Conservation (phyloP, 2,113 vertebrate genomes). For the Syrrhaptes paradoxus region DNA sequence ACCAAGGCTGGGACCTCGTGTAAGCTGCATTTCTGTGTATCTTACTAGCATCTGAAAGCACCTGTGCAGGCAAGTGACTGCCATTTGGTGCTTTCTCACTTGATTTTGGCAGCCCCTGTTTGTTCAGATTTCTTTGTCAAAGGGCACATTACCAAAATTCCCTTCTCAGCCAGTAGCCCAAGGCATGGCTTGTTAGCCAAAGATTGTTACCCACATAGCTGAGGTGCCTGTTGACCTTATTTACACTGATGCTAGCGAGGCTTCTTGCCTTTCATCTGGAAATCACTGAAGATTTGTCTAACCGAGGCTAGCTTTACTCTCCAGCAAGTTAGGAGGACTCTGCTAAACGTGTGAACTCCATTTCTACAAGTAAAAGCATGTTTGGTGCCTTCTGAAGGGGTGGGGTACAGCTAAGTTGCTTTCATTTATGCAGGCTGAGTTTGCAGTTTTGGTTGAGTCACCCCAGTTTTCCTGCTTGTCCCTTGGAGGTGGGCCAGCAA, state of each 20-base stretch:
- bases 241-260: neutral
- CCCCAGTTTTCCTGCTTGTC: neutral
- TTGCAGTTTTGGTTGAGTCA: neutral
- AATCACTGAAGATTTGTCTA: neutral
- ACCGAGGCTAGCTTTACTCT: neutral
- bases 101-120: neutral
- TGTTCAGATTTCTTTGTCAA: neutral
- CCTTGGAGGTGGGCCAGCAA: neutral
- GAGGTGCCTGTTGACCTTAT: neutral
- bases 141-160: neutral
- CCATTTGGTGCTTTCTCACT: neutral
- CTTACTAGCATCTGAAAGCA: neutral
- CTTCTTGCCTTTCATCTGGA: neutral
- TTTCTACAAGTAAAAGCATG: slow-evolving; percentile 2
- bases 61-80: neutral
- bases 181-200: neutral
- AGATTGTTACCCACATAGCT: neutral
- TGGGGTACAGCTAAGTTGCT: neutral
- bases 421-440: neutral
- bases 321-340: neutral
- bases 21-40: neutral
- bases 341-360: neutral
- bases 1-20: neutral
- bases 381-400: neutral
- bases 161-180: neutral